A percentile compares a stretch with the other conserved stretches of the same genome.
Conservation (phyloP, 2,113 vertebrate genomes). For the Scatophagus argus region DNA sequence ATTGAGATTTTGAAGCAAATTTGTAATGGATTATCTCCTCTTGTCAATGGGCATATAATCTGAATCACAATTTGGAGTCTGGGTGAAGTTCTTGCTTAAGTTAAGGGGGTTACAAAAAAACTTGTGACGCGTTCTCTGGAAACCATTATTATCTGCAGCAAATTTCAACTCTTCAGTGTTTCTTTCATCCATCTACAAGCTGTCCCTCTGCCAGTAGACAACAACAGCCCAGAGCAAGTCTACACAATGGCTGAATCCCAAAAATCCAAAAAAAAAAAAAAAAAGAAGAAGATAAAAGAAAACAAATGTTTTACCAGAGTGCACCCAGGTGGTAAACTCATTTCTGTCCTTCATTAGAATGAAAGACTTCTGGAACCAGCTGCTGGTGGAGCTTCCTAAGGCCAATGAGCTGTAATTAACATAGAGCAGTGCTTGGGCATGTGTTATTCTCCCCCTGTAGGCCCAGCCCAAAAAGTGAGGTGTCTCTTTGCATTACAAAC, state of each 20-base stretch:
- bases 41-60: neutral
- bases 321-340: constrained; percentile 32
- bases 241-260: neutral
- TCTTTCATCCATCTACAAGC: neutral
- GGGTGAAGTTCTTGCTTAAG: neutral
- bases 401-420: constrained; percentile 67
- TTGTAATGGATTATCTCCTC: neutral
- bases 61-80: neutral
- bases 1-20: neutral
- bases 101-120: neutral
- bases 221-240: neutral
- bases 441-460: constrained; percentile 24
- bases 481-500: constrained; percentile 49
- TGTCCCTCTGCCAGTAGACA: neutral
- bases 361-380: constrained; percentile 21
- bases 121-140: neutral
- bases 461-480: constrained; percentile 9
- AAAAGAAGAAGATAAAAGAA: neutral
- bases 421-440: constrained; percentile 28
- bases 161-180: neutral
- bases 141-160: neutral
- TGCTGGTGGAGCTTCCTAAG: constrained; percentile 31
- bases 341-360: constrained; percentile 39
- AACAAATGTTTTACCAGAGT: constrained; percentile 13
- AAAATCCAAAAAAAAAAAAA: constrained; percentile 1